Evolutionary conservation across 2,113 vertebrate species (phyloP), one percentile per base, ranked within the genome.

Genomic region (Rhinichthys klamathensis): DNA sequence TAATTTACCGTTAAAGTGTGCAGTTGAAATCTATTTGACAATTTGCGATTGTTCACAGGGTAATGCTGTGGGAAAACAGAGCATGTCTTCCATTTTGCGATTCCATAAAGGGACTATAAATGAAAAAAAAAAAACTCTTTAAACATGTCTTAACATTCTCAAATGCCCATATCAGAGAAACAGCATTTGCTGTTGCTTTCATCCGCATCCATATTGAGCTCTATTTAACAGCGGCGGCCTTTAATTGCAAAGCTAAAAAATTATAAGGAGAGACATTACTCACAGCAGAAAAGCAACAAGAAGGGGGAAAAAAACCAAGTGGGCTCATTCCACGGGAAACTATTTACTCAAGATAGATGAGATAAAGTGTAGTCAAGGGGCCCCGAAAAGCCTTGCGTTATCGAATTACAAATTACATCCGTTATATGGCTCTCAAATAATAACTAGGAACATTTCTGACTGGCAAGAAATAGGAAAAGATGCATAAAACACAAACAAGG

Each of bases 341-440:
- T 65, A 73, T 80, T 76, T 80, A 88, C 7, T 80, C n/a, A 23
- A 75, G 75, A 86, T 25, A 51, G 27, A 67, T 46, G 46, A 32
- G 75, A 61, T 75, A 81, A 56, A 78, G 54, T 80, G 38, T 44
- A 35, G 74, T 49, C 35, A 27, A 72, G 60, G 21, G 69, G 35
- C 77, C 35, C 21, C 3, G 49, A 23, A 56, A 15, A 84, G 72
- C 80, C 49, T 60, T 27, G 38, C 76, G 54, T 87, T 84, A 89
- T 85, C 70, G 30, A 76, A 87, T 86, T 87, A 86, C 83, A 88
- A 69, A 87, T 88, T 80, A 51, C 83, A 81, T 73, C 54, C 72
- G 58, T 80, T 79, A 84, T 76, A 27, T 80, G 60, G 75, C 80
- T 51, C 79, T 72, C 81, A 78, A 87, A 87, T 67, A 70, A 83